Evolutionary conservation across 2,888 invertebrate genomes (phyloP).

Genomic region (Hydraecia micacea): DNA sequence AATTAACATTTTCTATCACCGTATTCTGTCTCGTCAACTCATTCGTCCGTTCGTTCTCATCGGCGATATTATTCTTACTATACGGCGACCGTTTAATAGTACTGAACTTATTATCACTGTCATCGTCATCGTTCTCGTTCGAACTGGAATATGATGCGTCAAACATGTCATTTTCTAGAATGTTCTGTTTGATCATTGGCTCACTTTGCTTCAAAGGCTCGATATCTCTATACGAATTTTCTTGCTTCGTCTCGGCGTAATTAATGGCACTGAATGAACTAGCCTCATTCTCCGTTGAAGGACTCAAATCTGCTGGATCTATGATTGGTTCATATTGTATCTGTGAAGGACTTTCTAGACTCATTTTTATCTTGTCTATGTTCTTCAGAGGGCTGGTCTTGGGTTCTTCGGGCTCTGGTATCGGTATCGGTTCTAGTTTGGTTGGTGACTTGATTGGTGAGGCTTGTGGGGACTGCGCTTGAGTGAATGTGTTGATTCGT

Average conservation of each 20-base stretch:
- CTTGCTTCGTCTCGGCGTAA: conserved; percentile 75
- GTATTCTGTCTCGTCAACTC: conserved; percentile 87
- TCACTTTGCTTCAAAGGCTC: conserved; percentile 81
- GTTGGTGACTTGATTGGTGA: conserved; percentile 74
- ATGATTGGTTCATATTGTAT: conserved; percentile 89
- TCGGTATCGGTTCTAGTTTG: conserved; percentile 64
- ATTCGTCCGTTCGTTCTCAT: conserved; percentile 74
- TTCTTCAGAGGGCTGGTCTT: conserved; percentile 86
- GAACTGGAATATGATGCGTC: conserved; percentile 88
- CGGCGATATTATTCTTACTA: conserved; percentile 86
- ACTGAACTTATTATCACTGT: conserved; percentile 93
- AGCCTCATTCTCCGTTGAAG: conserved; percentile 83
- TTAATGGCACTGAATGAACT: conserved; percentile 84
- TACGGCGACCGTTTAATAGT: conserved; percentile 93
- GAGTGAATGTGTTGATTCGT: conserved; percentile 90
- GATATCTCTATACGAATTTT: conserved; percentile 78
- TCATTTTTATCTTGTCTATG: conserved; percentile 88
- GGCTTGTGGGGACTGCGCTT: conserved; percentile 69
- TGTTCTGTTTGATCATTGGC: conserved; percentile 89
- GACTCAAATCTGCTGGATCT: conserved; percentile 85
- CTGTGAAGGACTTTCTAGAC: conserved; percentile 87
- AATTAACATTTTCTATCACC: conserved; percentile 88
- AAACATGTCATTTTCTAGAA: conserved; percentile 88
- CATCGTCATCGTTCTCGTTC: conserved; percentile 91
- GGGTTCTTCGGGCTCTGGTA: conserved; percentile 72